Conservation (phyloP, 1,140 invertebrate genomes). For the Ceratosolen fusciceps region DNA sequence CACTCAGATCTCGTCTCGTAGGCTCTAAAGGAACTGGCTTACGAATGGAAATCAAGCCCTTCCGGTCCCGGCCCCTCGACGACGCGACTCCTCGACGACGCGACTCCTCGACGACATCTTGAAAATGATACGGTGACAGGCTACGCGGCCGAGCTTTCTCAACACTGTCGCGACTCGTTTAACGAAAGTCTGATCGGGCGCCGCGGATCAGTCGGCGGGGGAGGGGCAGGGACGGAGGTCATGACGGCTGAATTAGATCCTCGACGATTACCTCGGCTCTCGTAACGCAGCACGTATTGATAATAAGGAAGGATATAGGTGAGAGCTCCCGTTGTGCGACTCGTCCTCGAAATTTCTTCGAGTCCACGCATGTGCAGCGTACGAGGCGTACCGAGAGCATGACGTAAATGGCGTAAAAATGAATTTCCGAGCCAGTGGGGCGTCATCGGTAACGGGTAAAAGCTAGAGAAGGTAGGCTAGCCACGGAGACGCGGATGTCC, state of each 20-base stretch:
- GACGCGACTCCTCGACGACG: not conserved
- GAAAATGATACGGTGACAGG: not conserved
- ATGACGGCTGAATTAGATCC: not conserved
- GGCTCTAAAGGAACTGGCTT: not conserved
- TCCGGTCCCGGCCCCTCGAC: not conserved
- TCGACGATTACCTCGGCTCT: not conserved
- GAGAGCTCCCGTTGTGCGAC: conserved; percentile 15
- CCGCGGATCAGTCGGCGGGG: not conserved
- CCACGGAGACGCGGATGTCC: not conserved
- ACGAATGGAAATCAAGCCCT: not conserved
- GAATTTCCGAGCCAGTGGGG: not conserved
- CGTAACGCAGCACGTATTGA: conserved; percentile 16
- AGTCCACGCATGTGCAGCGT: not conserved
- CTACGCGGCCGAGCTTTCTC: not conserved
- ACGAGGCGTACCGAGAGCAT: not conserved
- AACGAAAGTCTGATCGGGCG: not conserved
- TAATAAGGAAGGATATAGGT: no score
- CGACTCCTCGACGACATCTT: not conserved
- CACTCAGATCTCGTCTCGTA: no score
- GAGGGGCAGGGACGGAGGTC: not conserved
- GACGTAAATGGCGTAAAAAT: not conserved
- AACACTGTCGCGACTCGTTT: conserved; percentile 22
- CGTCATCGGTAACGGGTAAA: no score
- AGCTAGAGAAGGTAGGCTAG: no score
- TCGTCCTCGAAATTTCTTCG: not conserved